Percentiles rank a stretch among this genome's conserved stretches.
Evolutionary conservation across 1,140 invertebrate genomes (phyloP).

Genomic region (Hesperophylax magnus): DNA sequence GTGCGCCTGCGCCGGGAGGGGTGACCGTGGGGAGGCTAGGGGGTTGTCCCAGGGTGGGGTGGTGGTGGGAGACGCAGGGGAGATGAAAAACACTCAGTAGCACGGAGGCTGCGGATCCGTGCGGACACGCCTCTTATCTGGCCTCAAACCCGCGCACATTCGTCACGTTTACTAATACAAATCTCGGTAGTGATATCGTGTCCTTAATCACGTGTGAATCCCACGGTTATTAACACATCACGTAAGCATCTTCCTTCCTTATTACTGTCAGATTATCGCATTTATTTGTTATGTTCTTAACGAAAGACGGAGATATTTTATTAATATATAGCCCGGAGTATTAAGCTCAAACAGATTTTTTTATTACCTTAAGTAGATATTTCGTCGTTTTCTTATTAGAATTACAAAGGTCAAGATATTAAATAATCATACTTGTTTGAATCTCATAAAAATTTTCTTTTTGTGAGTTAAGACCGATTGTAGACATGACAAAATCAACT

Average conservation of each 20-base stretch:
- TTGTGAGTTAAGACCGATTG: too few relatives aligned
- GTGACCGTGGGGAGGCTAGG: not conserved
- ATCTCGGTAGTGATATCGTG: constrained; percentile 31
- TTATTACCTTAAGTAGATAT: constrained; percentile 10
- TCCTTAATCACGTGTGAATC: constrained; percentile 28
- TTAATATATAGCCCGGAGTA: constrained; percentile 1
- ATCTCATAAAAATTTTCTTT: too few relatives aligned
- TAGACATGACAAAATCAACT: too few relatives aligned
- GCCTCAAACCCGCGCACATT: constrained; percentile 31
- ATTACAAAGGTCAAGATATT: too few relatives aligned
- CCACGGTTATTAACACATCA: constrained; percentile 12
- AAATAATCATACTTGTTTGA: too few relatives aligned
- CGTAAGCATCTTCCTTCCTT: constrained; percentile 26
- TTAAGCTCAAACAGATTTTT: not conserved
- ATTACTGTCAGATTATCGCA: not conserved
- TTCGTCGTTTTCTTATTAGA: too few relatives aligned
- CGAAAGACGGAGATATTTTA: constrained; percentile 7
- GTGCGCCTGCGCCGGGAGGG: constrained; percentile 34
- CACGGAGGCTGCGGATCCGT: constrained; percentile 53
- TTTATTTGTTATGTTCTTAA: not conserved
- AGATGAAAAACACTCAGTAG: constrained; percentile 41
- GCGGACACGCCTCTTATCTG: constrained; percentile 46
- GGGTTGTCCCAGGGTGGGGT: not conserved
- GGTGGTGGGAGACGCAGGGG: not conserved
- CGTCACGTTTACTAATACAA: constrained; percentile 45